These are phyloP conservation scores for Lobophora halterata DNA, from an alignment of 2,888 invertebrate species.

Conservation along the genomic window DNA sequence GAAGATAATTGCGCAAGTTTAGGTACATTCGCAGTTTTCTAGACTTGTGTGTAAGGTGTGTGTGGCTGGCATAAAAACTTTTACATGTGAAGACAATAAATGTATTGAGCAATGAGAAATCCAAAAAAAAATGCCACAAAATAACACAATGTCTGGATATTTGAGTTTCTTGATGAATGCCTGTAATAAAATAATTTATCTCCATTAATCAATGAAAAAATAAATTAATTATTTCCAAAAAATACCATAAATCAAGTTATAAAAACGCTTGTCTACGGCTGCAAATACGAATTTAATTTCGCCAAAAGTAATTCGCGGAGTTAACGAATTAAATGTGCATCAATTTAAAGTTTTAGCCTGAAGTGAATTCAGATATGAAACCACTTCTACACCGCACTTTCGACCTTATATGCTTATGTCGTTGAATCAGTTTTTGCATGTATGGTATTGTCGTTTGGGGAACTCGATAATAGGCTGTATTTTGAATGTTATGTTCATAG, in stretches of 20 bases:
- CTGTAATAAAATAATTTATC: no score
- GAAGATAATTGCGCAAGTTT: no score
- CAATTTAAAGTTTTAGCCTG: slow-evolving; percentile 51
- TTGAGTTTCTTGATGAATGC: no score
- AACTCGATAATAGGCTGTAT: not conserved
- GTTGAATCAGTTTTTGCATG: slow-evolving; percentile 2
- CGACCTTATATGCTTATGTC: not conserved
- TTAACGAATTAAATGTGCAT: slow-evolving; percentile 59
- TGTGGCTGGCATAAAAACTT: slow-evolving; percentile 7
- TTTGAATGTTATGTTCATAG: not conserved
- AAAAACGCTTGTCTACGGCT: slow-evolving; percentile 23
- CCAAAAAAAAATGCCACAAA: no score
- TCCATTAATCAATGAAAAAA: not conserved
- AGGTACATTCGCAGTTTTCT: no score
- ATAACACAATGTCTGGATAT: no score
- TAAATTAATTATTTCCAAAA: slow-evolving; percentile 16
- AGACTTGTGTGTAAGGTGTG: no score
- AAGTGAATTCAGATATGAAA: slow-evolving; percentile 30
- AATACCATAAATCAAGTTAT: slow-evolving; percentile 17
- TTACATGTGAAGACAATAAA: no score
- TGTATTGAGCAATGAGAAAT: not conserved
- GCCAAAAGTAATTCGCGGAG: slow-evolving; percentile 45
- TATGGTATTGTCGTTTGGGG: slow-evolving; percentile 5
- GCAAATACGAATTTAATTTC: slow-evolving; percentile 61
- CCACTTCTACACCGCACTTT: not conserved